These are phyloP conservation scores for Hedychridium roseum DNA, from an alignment of 2,888 invertebrate species.

Conservation along the genomic window DNA sequence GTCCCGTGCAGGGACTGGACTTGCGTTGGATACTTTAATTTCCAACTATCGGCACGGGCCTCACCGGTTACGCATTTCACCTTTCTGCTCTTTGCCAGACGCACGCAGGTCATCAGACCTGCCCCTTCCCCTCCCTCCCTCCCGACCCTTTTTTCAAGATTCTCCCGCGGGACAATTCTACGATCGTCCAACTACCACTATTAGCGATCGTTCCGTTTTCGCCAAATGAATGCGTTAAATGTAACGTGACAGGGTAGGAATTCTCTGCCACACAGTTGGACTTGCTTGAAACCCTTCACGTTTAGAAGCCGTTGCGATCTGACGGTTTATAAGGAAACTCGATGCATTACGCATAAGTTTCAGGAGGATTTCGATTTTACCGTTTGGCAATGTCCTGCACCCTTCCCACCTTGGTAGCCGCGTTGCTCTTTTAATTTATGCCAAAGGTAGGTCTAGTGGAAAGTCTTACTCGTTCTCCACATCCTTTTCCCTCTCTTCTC, in stretches of 20 bases:
- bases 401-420: constrained; percentile 36
- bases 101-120: no score
- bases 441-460: constrained; percentile 41
- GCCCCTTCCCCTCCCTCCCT: neutral
- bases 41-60: constrained; percentile 51
- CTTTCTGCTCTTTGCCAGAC: neutral
- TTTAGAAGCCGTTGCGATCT: constrained; percentile 53
- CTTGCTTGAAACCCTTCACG: constrained; percentile 45
- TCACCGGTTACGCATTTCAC: constrained; percentile 39
- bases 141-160: neutral
- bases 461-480: neutral
- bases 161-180: constrained; percentile 3
- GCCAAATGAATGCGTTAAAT: neutral
- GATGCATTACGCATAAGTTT: constrained; percentile 45
- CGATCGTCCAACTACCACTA: neutral
- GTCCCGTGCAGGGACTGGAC: constrained; percentile 29
- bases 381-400: constrained; percentile 24
- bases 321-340: constrained; percentile 54
- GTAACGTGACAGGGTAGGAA: constrained; percentile 3
- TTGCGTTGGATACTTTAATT: constrained; percentile 35
- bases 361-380: constrained; percentile 23
- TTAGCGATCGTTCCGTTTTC: neutral
- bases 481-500: neutral
- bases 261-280: constrained; percentile 22
- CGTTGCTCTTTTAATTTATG: constrained; percentile 61